Evolutionary conservation across 2,888 invertebrate species (phyloP), one percentile per base, ranked within the genome.

Genomic region (Rhamphomyia laevipes): DNA sequence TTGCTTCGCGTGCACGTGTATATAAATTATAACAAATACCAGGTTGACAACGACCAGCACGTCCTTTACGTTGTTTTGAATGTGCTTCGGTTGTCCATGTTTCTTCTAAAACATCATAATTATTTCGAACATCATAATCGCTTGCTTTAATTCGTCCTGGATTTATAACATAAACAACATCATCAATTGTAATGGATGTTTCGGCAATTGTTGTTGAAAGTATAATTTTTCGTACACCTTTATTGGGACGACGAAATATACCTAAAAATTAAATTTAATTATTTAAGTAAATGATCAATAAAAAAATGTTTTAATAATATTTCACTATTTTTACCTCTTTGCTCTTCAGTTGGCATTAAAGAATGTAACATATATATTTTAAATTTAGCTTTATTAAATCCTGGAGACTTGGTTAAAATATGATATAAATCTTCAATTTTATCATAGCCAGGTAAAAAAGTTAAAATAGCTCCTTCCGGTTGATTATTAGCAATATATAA

Each of bases 171-270:
- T 82, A 92, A 0, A 93, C 88, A 7, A 96, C 82, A 71, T 96
- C 95, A 61, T 95, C 91, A 55, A 96, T 90, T 4, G 96, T 96
- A 51, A 96, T 90, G 16, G 93, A 93, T 0, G 94, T 94, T 72
- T 96, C 96, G 0, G 95, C 94, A 54, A 96, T 91, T 58, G 86
- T 89, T 0, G 95, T 96, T 0, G 95, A 83, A 44, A 95, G 72
- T 43, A 95, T 84, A 48, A 95, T 87, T 72, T 92, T 92, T 9
- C 91, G 74, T 12, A 80, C 67, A 37, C 80, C 76, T 1, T 57
- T 47, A 0, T 83, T 82, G 0, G 92, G 86, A 44, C 75, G 74
- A 11, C 78, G 69, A 63, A 95, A 95, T 0, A 69, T 62, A 7
- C 56, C 40, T 40, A 40, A 18, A 40, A 13, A 21, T 12, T 18